phyloP scores from a whole-genome alignment of 2,797 vertebrate genomes.

The Acropternis orthonyx region DNA sequence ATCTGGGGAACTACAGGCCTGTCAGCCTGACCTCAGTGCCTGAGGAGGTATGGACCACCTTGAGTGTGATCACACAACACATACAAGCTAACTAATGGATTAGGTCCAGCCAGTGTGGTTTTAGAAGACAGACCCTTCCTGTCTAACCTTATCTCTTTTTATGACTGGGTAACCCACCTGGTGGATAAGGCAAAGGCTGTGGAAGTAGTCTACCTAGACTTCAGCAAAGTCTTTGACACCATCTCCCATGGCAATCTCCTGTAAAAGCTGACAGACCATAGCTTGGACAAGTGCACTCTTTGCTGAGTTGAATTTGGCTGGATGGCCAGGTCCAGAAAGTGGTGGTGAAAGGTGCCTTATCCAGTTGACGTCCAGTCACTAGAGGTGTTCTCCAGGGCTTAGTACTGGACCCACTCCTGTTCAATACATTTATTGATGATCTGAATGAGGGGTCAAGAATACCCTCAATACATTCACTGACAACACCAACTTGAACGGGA shows the following conservation, averaged over 20 bases:
- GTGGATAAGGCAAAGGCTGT: not conserved
- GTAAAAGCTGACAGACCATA: not conserved
- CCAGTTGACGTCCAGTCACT: too few relatives aligned
- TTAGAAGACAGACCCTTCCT: not conserved
- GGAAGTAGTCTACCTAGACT: not conserved
- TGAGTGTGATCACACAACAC: not conserved
- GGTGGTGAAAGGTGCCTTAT: too few relatives aligned
- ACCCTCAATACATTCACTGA: too few relatives aligned
- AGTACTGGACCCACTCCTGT: too few relatives aligned
- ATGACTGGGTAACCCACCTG: not conserved
- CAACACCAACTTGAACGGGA: too few relatives aligned
- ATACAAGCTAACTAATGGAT: too few relatives aligned
- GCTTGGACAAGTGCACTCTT: not conserved
- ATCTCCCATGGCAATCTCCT: not conserved
- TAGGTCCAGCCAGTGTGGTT: not conserved
- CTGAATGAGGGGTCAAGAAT: too few relatives aligned
- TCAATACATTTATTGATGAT: too few relatives aligned
- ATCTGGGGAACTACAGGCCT: not conserved
- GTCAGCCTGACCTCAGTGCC: not conserved
- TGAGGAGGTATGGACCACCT: not conserved
- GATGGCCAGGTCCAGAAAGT: too few relatives aligned
- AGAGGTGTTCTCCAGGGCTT: too few relatives aligned
- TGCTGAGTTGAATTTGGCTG: not conserved
- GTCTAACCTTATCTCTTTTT: not conserved
- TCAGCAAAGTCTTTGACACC: not conserved